These are phyloP conservation scores for Pogonus chalceus DNA, from an alignment of 1,140 invertebrate genomes.

Conservation along the genomic window DNA sequence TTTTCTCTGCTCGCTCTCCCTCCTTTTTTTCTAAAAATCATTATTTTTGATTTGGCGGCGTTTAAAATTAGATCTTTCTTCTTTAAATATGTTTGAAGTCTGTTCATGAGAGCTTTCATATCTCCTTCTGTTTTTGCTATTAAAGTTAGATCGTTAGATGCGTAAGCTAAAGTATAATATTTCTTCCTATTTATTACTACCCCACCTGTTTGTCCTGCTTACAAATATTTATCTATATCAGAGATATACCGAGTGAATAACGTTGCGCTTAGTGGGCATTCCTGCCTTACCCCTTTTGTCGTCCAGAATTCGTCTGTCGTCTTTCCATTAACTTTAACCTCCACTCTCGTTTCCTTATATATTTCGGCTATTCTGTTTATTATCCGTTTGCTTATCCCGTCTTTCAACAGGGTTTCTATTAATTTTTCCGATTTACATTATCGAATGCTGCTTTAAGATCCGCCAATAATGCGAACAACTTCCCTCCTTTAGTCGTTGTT, in stretches of 20 bases:
- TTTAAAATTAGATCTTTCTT: background rate
- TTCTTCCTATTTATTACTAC: constrained; percentile 11
- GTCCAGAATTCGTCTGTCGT: background rate
- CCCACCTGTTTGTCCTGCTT: constrained; percentile 8
- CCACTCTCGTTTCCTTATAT: background rate
- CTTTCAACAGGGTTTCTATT: background rate
- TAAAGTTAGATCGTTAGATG: background rate
- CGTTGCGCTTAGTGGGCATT: constrained; percentile 10
- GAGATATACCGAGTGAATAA: constrained; percentile 9
- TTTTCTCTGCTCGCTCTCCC: background rate
- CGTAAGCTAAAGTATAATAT: background rate
- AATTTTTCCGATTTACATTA: background rate
- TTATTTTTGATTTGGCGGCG: background rate
- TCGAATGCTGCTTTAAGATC: no score
- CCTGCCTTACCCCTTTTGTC: background rate
- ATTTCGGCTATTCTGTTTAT: background rate
- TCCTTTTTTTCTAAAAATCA: background rate
- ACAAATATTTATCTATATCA: constrained; percentile 3
- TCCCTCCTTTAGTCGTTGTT: background rate
- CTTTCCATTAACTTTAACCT: background rate
- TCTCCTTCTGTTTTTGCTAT: background rate
- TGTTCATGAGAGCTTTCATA: background rate
- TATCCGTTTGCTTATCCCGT: background rate
- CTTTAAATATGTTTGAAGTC: background rate
- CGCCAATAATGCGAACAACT: background rate